Percentiles rank a stretch among this genome's conserved stretches.
These are phyloP conservation scores for Meteorus sp. DNA, from an alignment of 1,140 invertebrate species.

Conservation along the genomic window DNA sequence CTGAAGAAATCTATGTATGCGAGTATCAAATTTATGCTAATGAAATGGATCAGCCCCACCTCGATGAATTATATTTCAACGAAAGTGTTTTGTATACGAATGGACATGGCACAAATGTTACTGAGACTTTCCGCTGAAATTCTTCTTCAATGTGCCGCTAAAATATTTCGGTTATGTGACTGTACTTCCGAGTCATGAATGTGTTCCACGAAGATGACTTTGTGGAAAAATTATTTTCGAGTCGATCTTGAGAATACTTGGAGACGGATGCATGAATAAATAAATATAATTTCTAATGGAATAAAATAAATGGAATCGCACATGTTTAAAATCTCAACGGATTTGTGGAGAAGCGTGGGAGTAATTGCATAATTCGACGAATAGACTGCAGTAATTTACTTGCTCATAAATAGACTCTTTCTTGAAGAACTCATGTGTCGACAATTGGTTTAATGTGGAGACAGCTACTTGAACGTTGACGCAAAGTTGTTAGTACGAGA, in stretches of 20 bases:
- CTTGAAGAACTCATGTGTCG: background rate
- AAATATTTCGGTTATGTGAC: background rate
- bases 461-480: background rate
- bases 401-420: conserved; percentile 4
- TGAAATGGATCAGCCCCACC: too few relatives aligned
- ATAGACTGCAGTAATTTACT: background rate
- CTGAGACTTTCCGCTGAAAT: background rate
- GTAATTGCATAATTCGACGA: background rate
- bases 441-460: background rate
- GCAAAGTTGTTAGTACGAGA: background rate
- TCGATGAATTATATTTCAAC: too few relatives aligned
- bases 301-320: too few relatives aligned
- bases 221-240: too few relatives aligned
- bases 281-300: background rate
- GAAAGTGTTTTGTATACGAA: too few relatives aligned
- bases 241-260: too few relatives aligned
- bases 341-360: too few relatives aligned
- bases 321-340: too few relatives aligned
- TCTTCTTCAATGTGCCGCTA: conserved; percentile 2
- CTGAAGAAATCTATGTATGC: too few relatives aligned
- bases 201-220: background rate
- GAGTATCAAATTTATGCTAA: too few relatives aligned
- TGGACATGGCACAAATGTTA: too few relatives aligned
- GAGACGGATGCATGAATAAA: background rate
- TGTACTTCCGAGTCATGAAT: background rate